A percentile compares a stretch with the other conserved stretches of the same genome.
phyloP scores from a whole-genome alignment of 2,113 vertebrate species.

The Lepus timidus region DNA sequence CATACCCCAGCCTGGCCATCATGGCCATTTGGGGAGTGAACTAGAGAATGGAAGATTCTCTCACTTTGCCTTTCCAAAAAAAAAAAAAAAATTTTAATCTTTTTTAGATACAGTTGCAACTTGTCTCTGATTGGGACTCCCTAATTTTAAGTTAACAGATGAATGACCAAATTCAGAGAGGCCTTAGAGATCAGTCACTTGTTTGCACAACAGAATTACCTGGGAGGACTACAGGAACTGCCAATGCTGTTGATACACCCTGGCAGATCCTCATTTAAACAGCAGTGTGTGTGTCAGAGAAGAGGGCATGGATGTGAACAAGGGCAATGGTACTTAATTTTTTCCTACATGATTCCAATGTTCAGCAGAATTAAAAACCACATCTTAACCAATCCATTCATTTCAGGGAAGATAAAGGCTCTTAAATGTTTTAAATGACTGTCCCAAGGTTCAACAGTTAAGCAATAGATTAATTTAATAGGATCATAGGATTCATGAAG shows the following conservation, averaged over 20 bases:
- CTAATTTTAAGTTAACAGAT: constrained; percentile 6
- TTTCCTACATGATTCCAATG: neutral
- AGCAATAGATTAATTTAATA: constrained; percentile 6
- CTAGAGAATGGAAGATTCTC: too few relatives aligned
- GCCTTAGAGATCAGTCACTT: neutral
- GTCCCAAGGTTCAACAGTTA: neutral
- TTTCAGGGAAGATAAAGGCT: neutral
- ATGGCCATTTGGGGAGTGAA: too few relatives aligned
- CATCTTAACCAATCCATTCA: neutral
- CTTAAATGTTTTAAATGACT: constrained; percentile 4
- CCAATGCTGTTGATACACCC: neutral
- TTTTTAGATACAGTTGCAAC: neutral
- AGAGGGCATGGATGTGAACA: too few relatives aligned
- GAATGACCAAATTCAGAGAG: neutral
- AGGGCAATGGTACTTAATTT: neutral
- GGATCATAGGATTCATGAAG: neutral
- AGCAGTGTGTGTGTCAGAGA: neutral
- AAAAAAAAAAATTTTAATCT: too few relatives aligned
- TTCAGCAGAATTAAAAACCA: constrained; percentile 12
- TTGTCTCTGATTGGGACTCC: neutral
- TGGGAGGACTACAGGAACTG: neutral
- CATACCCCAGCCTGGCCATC: too few relatives aligned
- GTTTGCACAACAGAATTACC: neutral
- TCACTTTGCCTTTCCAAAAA: too few relatives aligned
- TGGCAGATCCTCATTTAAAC: neutral